Evolutionary conservation across 1,140 invertebrate genomes (phyloP), one percentile per base, ranked within the genome.

Genomic region (Hycleus cichorii): DNA sequence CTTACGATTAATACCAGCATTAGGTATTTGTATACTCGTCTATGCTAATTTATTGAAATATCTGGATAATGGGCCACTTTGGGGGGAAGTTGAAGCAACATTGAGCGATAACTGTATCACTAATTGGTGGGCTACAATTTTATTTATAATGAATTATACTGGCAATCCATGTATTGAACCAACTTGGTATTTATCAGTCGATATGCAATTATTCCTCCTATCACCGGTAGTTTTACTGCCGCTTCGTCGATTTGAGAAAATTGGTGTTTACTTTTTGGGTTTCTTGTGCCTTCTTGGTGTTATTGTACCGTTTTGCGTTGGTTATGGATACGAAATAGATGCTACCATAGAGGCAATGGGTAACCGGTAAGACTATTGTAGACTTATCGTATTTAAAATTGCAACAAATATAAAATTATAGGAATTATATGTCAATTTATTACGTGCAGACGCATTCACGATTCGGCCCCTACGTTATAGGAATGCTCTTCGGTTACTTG

Each of bases 381-480:
- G 18, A 2, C 18, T 18, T 18, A 1, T 18, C 18, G 18, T 18
- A 18, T 18, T 18, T 18, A 18, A 18, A 18, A 18, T 2, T 18
- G 0, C 18, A 18, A 18, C 18, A 18, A 18, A 18, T 18, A 18
- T 18, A 18, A 1, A 18, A 18, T 18, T 18, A 18, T 18, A 27
- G 32, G 10, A 24, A 38, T 18, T 55, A 45, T 47, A 38, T 55
- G 45, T 45, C 11, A 11, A 8, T 49, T 49, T 70, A 71, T 56
- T 74, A 75, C 45, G 52, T 62, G 6, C 43, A 52, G 6, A 60
- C 67, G 4, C 76, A 79, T 62, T 74, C 71, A 0, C 67, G 80
- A 64, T 76, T 77, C 39, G 72, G 76, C 4, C 78, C 82, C 0
- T 84, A 80, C 70, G 63, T 84, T 11, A 72, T 81, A 9, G 82